Evolutionary conservation across 2,113 vertebrate genomes (phyloP), one percentile per base, ranked within the genome.

Genomic region (Microcebus ravelobensis): DNA sequence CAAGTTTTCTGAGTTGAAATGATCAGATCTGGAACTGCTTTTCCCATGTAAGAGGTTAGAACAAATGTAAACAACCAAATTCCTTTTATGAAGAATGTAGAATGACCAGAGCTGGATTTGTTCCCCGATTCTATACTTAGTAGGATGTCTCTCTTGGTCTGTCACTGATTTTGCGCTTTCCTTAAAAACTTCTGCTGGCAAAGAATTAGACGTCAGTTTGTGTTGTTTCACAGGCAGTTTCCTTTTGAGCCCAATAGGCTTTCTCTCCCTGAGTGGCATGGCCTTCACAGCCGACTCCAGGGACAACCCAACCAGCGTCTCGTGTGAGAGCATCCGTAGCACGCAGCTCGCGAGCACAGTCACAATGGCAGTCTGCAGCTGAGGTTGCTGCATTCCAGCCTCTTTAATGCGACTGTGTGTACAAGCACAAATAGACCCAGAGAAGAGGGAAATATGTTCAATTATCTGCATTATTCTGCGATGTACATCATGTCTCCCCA

Each of bases 401-500:
- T 67, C 48, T 59, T 70, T 94, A 83, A 94, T 91, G 93, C 73
- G 36, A 25, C 77, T 92, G 2, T 89, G 87, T 67, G n/a, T 97
- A 95, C 70, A 98, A 76, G 4, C 76, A 52, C 92, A 74, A 97
- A 96, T 97, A 96, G 14, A 70, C 74, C 85, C 68, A 89, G 57
- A 80, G 52, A 76, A 48, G 77, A 91, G 83, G 93, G 52, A 97
- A 97, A 87, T 95, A 63, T 84, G 91, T 80, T 95, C 91, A 96
- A 89, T 97, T 92, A 95, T 96, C 96, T 97, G 4, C 42, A 95
- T 98, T 98, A 97, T 18, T 98, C 67, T 98, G 96, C 57, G 82
- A 65, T 52, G 5, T 96, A 61, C 57, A 96, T 84, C 71, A 76
- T 96, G 97, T 97, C 90, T 98, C 61, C 84, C 83, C 91, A 90